phyloP scores from a whole-genome alignment of 1,140 invertebrate genomes.

The Scaptomyza pallida region DNA sequence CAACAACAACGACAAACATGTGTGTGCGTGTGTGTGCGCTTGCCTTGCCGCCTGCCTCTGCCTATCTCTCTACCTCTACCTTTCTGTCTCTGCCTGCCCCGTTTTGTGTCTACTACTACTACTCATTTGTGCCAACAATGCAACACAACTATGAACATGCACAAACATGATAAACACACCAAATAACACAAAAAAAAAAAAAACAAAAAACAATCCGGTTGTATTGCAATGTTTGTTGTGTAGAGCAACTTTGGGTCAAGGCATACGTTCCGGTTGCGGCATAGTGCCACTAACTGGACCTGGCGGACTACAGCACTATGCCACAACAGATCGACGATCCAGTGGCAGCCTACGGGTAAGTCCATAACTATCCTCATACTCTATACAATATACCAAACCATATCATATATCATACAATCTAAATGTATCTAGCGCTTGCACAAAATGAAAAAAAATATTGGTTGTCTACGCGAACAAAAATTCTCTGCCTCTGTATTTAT shows the following conservation, averaged over 20 bases:
- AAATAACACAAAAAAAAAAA: constrained; percentile 45
- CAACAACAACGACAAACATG: constrained; percentile 41
- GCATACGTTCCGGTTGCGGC: constrained; percentile 85
- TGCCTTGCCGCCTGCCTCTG: constrained; percentile 51
- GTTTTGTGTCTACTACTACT: constrained; percentile 52
- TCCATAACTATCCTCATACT: constrained; percentile 35
- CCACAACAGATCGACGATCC: constrained; percentile 83
- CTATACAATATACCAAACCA: neutral
- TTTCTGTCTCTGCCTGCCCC: constrained; percentile 32
- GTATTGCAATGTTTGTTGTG: constrained; percentile 82
- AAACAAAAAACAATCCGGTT: constrained; percentile 65
- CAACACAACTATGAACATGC: no score
- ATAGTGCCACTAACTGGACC: constrained; percentile 85
- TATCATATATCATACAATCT: no score
- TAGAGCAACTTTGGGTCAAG: constrained; percentile 88
- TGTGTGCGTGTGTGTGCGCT: constrained; percentile 38
- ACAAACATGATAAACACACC: no score
- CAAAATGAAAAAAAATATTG: constrained; percentile 6
- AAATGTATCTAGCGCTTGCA: constrained; percentile 37
- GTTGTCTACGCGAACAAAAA: constrained; percentile 16
- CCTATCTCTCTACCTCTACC: constrained; percentile 29
- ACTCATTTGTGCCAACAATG: constrained; percentile 48
- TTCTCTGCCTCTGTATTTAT: constrained; percentile 39
- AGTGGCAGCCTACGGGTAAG: constrained; percentile 85
- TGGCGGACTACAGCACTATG: constrained; percentile 84